phyloP scores from a whole-genome alignment of 92 coral and sea anemone genomes.

The Bergia puertoricense region DNA sequence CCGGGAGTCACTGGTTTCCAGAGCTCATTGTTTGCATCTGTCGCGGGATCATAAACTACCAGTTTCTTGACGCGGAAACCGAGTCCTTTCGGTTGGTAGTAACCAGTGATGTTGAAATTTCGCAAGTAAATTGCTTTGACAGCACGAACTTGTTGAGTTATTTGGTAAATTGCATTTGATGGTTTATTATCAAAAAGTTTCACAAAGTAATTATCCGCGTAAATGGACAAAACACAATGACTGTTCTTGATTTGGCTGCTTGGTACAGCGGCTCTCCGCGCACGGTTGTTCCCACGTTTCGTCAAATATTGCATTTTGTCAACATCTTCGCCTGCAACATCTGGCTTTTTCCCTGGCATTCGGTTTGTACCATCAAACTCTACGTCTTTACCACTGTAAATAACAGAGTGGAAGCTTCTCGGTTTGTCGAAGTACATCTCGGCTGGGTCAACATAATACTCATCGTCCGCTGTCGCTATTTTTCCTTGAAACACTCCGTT shows the following conservation, averaged over 20 bases:
- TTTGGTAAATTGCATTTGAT: constrained; percentile 77
- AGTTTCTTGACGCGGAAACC: constrained; percentile 80
- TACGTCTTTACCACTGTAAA: constrained; percentile 82
- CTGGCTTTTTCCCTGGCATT: constrained; percentile 41
- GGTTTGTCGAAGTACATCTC: constrained; percentile 71
- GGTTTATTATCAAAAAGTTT: constrained; percentile 70
- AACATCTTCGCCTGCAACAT: constrained; percentile 40
- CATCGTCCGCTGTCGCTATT: constrained; percentile 68
- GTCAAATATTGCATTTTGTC: neutral
- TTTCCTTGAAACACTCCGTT: constrained; percentile 91
- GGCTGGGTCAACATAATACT: constrained; percentile 89
- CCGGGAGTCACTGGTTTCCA: constrained; percentile 61
- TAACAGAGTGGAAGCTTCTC: constrained; percentile 85
- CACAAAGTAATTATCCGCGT: constrained; percentile 81
- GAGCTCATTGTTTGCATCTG: constrained; percentile 37
- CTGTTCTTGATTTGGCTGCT: constrained; percentile 38
- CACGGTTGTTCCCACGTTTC: constrained; percentile 27
- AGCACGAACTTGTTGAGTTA: constrained; percentile 84
- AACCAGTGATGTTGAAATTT: constrained; percentile 67
- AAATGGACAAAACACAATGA: constrained; percentile 76
- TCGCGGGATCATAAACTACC: constrained; percentile 60
- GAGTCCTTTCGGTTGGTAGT: constrained; percentile 70
- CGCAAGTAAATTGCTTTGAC: constrained; percentile 69
- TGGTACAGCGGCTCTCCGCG: constrained; percentile 60
- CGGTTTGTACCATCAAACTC: constrained; percentile 58